phyloP scores from a whole-genome alignment of 1,140 invertebrate genomes.

The Olivierus martensii region DNA sequence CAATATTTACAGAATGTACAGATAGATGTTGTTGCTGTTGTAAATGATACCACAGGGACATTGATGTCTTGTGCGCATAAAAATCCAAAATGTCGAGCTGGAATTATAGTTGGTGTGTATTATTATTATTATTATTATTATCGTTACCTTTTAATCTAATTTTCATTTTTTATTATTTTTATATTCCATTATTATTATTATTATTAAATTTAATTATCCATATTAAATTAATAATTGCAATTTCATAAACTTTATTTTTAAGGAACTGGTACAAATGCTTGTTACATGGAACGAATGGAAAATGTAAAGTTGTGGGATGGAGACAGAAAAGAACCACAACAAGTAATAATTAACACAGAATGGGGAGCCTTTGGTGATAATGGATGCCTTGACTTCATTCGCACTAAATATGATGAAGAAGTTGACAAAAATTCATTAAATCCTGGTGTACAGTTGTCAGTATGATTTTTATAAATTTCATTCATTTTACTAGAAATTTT shows the following conservation, averaged over 20 bases:
- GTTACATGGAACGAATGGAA: conserved; percentile 81
- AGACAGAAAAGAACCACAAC: conserved; percentile 20
- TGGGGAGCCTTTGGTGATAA: conserved; percentile 32
- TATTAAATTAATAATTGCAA: conserved; percentile 8
- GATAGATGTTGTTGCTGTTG: conserved; percentile 79
- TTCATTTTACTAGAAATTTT: not conserved
- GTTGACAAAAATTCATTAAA: conserved; percentile 27
- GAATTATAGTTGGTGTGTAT: conserved; percentile 61
- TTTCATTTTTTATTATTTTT: not conserved
- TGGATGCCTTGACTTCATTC: conserved; percentile 26
- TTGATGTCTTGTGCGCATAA: conserved; percentile 94
- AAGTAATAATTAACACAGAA: conserved; percentile 30
- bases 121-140: not conserved
- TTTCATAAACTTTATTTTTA: conserved; percentile 16
- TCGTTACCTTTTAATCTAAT: conserved; percentile 38
- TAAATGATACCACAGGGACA: conserved; percentile 95
- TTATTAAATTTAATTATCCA: conserved; percentile 38
- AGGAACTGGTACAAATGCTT: conserved; percentile 86
- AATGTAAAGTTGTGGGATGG: conserved; percentile 40
- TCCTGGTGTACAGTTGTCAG: conserved; percentile 21
- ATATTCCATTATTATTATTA: not conserved
- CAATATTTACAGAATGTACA: conserved; percentile 43
- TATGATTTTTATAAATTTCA: not conserved
- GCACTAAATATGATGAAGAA: conserved; percentile 25
- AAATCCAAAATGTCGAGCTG: conserved; percentile 68